A percentile compares a stretch with the other conserved stretches of the same genome.
Conservation (phyloP, 64 coral and sea anemone species). For the Pachyseris speciosa region DNA sequence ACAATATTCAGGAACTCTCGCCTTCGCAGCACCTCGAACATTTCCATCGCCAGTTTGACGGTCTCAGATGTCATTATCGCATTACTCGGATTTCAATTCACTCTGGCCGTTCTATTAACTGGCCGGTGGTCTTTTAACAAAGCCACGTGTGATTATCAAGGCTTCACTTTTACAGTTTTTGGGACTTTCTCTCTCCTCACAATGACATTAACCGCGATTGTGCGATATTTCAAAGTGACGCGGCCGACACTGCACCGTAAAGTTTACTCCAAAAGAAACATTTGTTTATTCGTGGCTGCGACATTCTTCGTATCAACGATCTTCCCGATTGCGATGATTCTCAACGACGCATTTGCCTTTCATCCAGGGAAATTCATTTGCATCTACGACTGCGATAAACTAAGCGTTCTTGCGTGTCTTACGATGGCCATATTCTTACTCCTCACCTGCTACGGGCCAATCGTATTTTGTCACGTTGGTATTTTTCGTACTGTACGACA, state of each 20-base stretch:
- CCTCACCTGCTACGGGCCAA: no score
- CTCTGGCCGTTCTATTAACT: not conserved
- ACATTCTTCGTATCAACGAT: no score
- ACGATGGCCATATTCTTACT: no score
- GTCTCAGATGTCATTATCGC: constrained; percentile 46
- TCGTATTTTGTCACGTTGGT: no score
- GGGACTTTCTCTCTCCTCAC: constrained; percentile 17
- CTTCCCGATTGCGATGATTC: no score
- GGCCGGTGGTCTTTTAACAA: constrained; percentile 32
- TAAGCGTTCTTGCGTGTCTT: no score
- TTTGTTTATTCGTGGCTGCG: no score
- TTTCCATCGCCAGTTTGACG: not conserved
- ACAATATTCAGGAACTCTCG: constrained; percentile 14
- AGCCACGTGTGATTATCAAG: constrained; percentile 35
- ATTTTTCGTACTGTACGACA: no score
- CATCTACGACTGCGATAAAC: no score
- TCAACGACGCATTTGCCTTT: no score
- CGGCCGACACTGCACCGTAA: constrained; percentile 10
- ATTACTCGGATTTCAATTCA: constrained; percentile 5
- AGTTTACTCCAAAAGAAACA: no score
- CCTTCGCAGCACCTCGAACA: constrained; percentile 27
- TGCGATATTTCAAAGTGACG: constrained; percentile 28
- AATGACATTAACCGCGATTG: constrained; percentile 19
- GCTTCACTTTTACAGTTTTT: constrained; percentile 4
- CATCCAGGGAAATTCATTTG: no score